phyloP scores from a whole-genome alignment of 2,113 vertebrate genomes.

The Panthera uncia region DNA sequence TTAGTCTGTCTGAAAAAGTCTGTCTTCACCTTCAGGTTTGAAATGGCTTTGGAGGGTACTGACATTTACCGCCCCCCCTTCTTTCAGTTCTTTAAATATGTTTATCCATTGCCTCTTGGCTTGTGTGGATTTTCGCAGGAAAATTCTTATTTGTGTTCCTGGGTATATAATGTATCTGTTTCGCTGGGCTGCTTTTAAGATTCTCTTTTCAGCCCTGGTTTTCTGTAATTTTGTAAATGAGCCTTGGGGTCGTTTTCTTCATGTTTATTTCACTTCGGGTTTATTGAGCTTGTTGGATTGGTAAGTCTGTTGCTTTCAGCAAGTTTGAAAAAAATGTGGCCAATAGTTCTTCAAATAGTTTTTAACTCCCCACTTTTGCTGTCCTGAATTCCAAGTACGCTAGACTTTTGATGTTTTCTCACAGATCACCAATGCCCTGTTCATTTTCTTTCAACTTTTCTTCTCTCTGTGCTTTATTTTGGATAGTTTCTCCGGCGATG shows the following conservation, averaged over 20 bases:
- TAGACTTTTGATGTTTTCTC: background rate
- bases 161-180: background rate
- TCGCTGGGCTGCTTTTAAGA: background rate
- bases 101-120: background rate
- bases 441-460: background rate
- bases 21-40: constrained; percentile 13
- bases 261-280: background rate
- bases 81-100: background rate
- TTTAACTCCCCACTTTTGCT: background rate
- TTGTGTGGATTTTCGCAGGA: background rate
- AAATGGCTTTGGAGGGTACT: background rate
- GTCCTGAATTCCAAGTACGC: background rate
- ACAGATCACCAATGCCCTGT: background rate
- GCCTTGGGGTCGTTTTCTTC: background rate
- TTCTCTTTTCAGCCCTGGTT: background rate
- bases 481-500: background rate
- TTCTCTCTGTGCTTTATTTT: background rate
- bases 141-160: constrained; percentile 15
- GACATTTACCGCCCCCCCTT: background rate
- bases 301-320: background rate
- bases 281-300: background rate
- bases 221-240: background rate
- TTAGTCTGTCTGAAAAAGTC: background rate
- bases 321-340: background rate
- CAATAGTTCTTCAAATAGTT: background rate